These are phyloP conservation scores for Azemiops feae DNA, from an alignment of 2,113 vertebrate species.

Conservation along the genomic window DNA sequence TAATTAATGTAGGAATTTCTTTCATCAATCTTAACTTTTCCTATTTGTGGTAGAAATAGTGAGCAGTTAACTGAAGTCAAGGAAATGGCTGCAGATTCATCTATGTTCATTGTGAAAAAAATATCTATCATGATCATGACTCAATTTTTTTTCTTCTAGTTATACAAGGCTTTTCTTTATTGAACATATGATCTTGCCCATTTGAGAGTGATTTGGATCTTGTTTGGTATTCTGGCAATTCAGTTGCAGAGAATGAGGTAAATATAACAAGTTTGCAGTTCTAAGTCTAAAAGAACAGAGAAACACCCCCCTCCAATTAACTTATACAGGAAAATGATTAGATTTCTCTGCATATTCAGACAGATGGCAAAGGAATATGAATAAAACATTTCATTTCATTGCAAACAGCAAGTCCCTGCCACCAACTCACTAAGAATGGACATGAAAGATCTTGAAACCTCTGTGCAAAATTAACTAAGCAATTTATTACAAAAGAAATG, in stretches of 20 bases:
- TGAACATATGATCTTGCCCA: not conserved
- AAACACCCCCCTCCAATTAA: not conserved
- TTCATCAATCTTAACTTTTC: constrained; percentile 11
- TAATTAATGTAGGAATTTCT: not conserved
- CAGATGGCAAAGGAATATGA: constrained; percentile 5
- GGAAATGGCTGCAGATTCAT: not conserved
- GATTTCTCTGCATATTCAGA: constrained; percentile 5
- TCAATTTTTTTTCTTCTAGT: not conserved
- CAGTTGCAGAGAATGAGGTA: not conserved
- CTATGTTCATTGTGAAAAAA: not conserved
- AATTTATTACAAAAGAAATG: not conserved
- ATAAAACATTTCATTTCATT: not conserved
- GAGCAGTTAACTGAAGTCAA: constrained; percentile 15
- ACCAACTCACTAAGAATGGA: constrained; percentile 15
- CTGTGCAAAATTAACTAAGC: not conserved
- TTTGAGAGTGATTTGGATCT: constrained; percentile 2
- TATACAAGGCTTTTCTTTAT: not conserved
- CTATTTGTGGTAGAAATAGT: constrained; percentile 16
- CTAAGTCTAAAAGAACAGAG: not conserved
- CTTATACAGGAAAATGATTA: not conserved
- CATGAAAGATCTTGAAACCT: not conserved
- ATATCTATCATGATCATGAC: not conserved
- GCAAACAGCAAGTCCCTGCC: not conserved
- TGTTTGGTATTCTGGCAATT: not conserved
- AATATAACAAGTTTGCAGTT: not conserved